Conservation (phyloP, 2,113 vertebrate genomes). For the Carassius auratus region DNA sequence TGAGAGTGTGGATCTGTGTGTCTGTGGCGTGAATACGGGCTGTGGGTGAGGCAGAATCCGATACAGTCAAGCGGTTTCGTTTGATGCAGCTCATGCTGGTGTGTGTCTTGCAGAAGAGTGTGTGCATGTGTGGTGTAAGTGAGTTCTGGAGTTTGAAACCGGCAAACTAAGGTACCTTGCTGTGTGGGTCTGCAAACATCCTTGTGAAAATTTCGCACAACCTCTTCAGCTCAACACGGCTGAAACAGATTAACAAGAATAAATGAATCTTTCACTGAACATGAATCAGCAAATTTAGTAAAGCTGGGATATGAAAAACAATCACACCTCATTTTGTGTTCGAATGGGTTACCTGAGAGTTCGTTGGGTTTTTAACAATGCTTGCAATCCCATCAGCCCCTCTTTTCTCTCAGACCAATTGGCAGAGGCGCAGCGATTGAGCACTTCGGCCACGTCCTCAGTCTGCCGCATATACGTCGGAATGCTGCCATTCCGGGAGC, state of each 20-base stretch:
- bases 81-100: constrained; percentile 28
- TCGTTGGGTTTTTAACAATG: constrained; percentile 90
- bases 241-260: constrained; percentile 63
- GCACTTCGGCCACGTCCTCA: constrained; percentile 94
- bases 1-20: constrained; percentile 36
- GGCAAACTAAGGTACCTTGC: constrained; percentile 84
- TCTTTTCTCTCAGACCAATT: constrained; percentile 99
- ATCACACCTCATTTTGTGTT: background rate
- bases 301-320: background rate
- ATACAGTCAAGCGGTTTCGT: constrained; percentile 47
- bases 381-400: constrained; percentile 90
- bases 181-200: constrained; percentile 99
- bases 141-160: constrained; percentile 17
- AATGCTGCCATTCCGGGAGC: constrained; percentile 94
- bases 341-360: constrained; percentile 83
- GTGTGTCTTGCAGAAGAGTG: background rate
- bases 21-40: constrained; percentile 45
- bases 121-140: background rate
- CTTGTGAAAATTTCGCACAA: constrained; percentile 98
- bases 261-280: background rate
- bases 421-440: constrained; percentile 94
- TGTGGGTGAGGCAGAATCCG: constrained; percentile 62
- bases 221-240: constrained; percentile 96
- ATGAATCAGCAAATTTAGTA: background rate
- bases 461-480: constrained; percentile 96